Conservation (phyloP, 2,113 vertebrate species). For the Theristicus caerulescens region DNA sequence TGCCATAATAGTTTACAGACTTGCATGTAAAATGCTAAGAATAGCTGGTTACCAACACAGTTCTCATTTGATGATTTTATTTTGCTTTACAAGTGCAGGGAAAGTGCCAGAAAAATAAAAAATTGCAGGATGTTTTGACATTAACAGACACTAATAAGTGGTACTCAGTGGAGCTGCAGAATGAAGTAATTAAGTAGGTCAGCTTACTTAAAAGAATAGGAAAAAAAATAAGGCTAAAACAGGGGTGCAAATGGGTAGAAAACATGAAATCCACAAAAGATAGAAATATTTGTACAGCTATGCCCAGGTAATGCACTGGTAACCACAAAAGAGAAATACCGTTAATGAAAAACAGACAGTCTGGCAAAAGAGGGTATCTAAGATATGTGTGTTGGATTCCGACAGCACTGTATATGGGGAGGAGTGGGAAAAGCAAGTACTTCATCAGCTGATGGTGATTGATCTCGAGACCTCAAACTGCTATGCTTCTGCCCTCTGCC, state of each 20-base stretch:
- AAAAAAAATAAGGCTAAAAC: background rate
- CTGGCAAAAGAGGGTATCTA: background rate
- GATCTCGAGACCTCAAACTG: background rate
- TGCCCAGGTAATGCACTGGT: background rate
- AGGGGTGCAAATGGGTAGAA: background rate
- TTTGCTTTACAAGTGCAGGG: background rate
- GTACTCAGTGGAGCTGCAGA: background rate
- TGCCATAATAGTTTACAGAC: background rate
- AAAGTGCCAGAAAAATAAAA: background rate
- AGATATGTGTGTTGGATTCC: background rate
- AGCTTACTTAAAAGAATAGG: background rate
- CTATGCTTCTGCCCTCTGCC: background rate
- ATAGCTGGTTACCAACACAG: background rate
- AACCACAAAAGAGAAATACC: background rate
- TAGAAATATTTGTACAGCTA: background rate
- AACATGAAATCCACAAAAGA: background rate
- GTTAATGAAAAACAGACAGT: background rate
- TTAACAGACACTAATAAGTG: slow-evolving; percentile 2
- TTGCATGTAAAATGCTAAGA: background rate
- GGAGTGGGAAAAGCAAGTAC: background rate
- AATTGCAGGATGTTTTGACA: background rate
- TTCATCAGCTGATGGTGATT: background rate
- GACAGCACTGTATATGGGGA: background rate
- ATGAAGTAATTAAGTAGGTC: slow-evolving; percentile 31
- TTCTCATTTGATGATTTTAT: background rate